Conservation (phyloP, 2,113 vertebrate genomes). For the Passer montanus region DNA sequence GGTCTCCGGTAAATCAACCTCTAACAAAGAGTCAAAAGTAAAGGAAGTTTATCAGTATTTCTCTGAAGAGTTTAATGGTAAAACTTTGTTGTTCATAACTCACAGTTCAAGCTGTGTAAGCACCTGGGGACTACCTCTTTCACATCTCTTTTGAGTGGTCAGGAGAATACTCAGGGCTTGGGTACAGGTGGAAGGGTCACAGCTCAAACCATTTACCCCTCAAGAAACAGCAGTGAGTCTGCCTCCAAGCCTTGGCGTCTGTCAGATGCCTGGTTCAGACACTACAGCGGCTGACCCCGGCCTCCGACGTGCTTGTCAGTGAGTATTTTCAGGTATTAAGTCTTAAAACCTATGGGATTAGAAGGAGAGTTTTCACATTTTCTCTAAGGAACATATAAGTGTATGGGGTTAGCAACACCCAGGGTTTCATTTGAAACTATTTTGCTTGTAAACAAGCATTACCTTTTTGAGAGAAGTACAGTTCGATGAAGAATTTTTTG, state of each 20-base stretch:
- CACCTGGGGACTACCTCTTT: not conserved
- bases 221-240: not conserved
- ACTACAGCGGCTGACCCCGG: fast-evolving
- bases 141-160: fast-evolving
- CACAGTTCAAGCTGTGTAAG: not conserved
- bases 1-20: not conserved
- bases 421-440: not conserved
- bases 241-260: not conserved
- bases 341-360: not conserved
- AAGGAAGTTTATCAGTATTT: not conserved
- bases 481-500: not conserved
- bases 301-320: fast-evolving
- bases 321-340: not conserved
- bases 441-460: not conserved
- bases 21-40: not conserved
- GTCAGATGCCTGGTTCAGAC: not conserved
- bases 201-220: not conserved
- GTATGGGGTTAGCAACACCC: not conserved
- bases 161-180: not conserved
- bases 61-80: not conserved
- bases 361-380: not conserved
- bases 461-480: not conserved
- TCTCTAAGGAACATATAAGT: not conserved
- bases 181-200: fast-evolving
- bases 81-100: not conserved